phyloP scores from a whole-genome alignment of 2,113 vertebrate species.

The Callaeas wilsoni region DNA sequence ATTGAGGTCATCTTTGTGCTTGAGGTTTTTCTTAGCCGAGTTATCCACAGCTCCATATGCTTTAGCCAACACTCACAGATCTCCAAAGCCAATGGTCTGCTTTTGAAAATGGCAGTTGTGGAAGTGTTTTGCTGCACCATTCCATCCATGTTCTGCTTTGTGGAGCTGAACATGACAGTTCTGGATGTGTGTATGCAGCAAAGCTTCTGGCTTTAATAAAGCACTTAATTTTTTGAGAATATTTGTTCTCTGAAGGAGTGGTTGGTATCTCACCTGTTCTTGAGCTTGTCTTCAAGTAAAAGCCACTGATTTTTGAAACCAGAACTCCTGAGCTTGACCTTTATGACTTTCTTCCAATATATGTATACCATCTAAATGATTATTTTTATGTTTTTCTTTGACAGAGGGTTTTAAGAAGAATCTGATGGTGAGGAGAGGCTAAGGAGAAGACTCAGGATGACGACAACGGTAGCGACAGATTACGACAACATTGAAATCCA shows the following conservation, averaged over 20 bases:
- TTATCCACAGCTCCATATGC: not conserved
- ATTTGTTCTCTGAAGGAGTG: not conserved
- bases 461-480: conserved; percentile 89
- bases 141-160: not conserved
- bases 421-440: conserved; percentile 77
- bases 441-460: conserved; percentile 84
- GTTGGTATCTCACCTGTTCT: not conserved
- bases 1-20: not conserved
- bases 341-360: not conserved
- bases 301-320: not conserved
- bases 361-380: not conserved
- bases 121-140: not conserved
- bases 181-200: not conserved
- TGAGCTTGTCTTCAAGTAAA: not conserved
- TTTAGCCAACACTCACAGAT: not conserved
- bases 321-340: not conserved
- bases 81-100: not conserved
- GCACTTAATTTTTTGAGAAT: not conserved
- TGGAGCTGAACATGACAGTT: not conserved
- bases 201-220: not conserved
- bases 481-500: conserved; percentile 94
- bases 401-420: conserved; percentile 73
- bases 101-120: not conserved
- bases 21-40: not conserved
- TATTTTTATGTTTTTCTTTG: not conserved